These are phyloP conservation scores for Guaruba guarouba DNA, from an alignment of 2,113 vertebrate genomes.

Conservation along the genomic window DNA sequence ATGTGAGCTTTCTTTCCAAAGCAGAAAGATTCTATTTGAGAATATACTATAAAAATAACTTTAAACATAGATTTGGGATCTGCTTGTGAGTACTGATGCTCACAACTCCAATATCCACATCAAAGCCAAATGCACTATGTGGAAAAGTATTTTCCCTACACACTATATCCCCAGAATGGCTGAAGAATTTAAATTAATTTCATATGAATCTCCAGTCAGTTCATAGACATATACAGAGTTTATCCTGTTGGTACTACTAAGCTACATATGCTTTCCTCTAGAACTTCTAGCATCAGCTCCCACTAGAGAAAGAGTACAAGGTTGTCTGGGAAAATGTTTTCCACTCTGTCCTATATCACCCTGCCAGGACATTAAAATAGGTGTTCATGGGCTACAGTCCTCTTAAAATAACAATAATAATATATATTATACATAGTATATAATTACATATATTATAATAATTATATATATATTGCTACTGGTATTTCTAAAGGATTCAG, in stretches of 20 bases:
- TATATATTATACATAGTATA: not conserved
- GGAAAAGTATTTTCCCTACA: not conserved
- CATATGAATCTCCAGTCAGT: not conserved
- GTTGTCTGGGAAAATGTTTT: not conserved
- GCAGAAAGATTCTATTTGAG: not conserved
- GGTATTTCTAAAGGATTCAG: not conserved
- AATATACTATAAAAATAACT: not conserved
- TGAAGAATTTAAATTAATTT: not conserved
- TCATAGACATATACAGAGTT: not conserved
- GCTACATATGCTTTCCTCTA: not conserved
- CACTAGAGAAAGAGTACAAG: not conserved
- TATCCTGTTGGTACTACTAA: not conserved
- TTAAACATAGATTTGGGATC: not conserved
- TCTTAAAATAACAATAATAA: not conserved
- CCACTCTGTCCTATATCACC: too few species aligned
- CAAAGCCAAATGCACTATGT: not conserved
- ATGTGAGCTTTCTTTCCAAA: not conserved
- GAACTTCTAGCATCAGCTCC: not conserved
- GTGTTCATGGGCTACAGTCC: not conserved
- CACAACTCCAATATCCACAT: too few species aligned
- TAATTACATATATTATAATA: not conserved
- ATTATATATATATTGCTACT: not conserved
- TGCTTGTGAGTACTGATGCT: not conserved
- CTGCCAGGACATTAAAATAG: not conserved
- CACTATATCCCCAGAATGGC: not conserved